Evolutionary conservation across 2,797 vertebrate genomes (phyloP).

Genomic region (Otolemur crassicaudatus): DNA sequence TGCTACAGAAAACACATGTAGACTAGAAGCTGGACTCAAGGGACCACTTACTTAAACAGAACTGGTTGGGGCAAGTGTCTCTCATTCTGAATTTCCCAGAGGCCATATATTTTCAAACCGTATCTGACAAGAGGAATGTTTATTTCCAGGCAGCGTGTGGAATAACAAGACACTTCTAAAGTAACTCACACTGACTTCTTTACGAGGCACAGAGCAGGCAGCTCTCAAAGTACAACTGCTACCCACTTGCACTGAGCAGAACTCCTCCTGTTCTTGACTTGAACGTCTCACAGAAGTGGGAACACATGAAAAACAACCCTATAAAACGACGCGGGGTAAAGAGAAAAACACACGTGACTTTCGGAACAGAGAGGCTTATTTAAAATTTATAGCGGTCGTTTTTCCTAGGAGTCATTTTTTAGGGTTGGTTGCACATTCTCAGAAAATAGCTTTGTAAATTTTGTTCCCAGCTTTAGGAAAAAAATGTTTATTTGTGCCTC

Average conservation of each 20-base stretch:
- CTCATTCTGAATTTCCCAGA: background rate
- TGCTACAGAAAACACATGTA: background rate
- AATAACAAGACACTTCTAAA: background rate
- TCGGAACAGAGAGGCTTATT: background rate
- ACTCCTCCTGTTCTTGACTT: background rate
- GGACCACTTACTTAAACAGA: background rate
- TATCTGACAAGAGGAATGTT: background rate
- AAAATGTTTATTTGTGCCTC: background rate
- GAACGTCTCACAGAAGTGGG: background rate
- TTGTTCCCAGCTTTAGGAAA: background rate
- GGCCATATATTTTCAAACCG: slow-evolving; percentile 32
- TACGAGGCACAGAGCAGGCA: background rate
- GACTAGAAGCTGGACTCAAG: background rate
- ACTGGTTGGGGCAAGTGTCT: background rate
- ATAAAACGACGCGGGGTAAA: background rate
- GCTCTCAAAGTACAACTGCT: background rate
- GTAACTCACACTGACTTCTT: background rate
- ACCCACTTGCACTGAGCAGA: background rate
- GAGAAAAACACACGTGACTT: background rate
- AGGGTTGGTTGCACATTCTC: background rate
- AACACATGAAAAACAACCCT: background rate
- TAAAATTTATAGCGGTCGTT: background rate
- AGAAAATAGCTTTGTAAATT: background rate
- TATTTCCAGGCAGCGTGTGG: background rate
- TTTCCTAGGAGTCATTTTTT: background rate